Evolutionary conservation across 2,113 vertebrate genomes (phyloP), one percentile per base, ranked within the genome.

Genomic region (Pangasianodon gigas): DNA sequence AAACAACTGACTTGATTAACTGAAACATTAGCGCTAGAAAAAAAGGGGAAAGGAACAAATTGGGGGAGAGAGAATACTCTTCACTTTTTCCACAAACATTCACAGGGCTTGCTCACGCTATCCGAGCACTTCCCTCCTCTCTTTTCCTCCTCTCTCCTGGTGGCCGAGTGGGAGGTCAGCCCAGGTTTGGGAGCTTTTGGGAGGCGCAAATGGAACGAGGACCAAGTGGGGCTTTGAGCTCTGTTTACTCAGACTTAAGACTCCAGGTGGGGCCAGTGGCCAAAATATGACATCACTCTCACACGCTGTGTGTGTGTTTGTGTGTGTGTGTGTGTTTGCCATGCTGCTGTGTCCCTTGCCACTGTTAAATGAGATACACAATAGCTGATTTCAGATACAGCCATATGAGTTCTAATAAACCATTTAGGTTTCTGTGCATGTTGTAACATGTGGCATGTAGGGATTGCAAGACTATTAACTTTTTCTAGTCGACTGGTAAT

Each of bases 161-260:
- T 91, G 91, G 93, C 93, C 94, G 95, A 94, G 91, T 88, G 86
- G 92, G 83, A 92, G 92, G 94, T 96, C 95, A 95, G 90, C 92
- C 93, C 91, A 89, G 95, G 95, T 95, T 95, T 95, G 93, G 96
- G 94, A 96, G 94, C 81, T 84, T 89, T 89, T 75, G 88, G 88
- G 88, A 80, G 46, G 84, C 37, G 56, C 84, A 79, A 67, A 79
- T 62, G 60, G 60, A 86, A 86, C 19, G 92, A 94, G 92, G 92
- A 93, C 88, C 88, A 95, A 95, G 54, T 92, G 93, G 92, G 94
- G 94, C 94, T 91, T 75, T 48, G 51, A 80, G 79, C n/a, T 93
- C 95, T 96, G 95, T 96, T 95, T 95, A 93, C 94, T 94, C 93
- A 94, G 93, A 92, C 94, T 93, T 82, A 90, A 94, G 92, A 93